These are phyloP conservation scores for Anas flavirostris DNA, from an alignment of 2,797 vertebrate genomes.

Conservation along the genomic window DNA sequence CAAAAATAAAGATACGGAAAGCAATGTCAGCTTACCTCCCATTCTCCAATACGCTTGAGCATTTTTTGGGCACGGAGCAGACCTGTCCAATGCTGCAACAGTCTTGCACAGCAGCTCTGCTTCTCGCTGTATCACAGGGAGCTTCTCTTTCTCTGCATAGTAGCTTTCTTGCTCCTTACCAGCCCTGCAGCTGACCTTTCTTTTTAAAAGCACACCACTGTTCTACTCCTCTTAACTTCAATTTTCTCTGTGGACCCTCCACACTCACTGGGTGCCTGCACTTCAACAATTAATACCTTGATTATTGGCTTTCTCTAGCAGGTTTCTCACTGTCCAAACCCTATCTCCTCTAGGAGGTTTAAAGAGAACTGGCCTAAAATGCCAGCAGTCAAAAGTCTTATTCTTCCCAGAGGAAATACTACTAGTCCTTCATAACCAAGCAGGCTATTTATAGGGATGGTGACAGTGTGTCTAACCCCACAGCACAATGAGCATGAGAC, in stretches of 20 bases:
- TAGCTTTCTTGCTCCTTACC: background rate
- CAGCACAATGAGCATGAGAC: constrained; percentile 40
- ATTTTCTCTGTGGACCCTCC: background rate
- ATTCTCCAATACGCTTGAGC: background rate
- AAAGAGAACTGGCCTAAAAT: constrained; percentile 19
- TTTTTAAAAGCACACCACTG: background rate
- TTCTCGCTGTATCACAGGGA: background rate
- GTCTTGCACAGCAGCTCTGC: accelerated
- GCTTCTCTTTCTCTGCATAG: background rate
- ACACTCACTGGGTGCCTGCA: background rate
- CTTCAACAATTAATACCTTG: background rate
- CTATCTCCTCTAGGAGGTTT: background rate
- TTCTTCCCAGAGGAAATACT: constrained; percentile 1
- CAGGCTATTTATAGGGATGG: constrained; percentile 55
- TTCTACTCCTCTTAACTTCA: background rate
- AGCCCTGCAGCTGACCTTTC: background rate
- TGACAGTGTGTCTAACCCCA: constrained; percentile 37
- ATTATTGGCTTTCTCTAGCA: background rate
- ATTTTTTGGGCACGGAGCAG: background rate
- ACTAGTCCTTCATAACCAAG: constrained; percentile 36
- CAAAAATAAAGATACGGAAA: background rate
- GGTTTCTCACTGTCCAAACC: background rate
- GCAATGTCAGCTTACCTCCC: background rate
- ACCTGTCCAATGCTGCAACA: background rate
- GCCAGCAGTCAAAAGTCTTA: background rate